A percentile compares a stretch with the other conserved stretches of the same genome.
These are phyloP conservation scores for Monochamus saltuarius DNA, from an alignment of 1,140 invertebrate species.

Conservation along the genomic window DNA sequence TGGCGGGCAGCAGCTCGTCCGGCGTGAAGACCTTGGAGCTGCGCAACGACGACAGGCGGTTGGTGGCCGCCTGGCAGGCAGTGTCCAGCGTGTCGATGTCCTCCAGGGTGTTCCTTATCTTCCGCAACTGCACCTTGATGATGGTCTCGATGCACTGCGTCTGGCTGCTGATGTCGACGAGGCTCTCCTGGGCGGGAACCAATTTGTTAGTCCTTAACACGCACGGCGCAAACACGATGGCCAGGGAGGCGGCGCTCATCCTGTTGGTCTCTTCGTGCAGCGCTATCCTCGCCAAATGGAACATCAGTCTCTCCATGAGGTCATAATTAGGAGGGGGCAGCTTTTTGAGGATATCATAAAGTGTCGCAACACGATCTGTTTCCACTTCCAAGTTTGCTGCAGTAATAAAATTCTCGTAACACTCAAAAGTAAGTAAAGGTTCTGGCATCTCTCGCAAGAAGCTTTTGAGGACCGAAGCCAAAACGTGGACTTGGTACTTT, in stretches of 20 bases:
- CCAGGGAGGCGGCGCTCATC: slow-evolving; percentile 88
- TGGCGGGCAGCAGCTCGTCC: slow-evolving; percentile 59
- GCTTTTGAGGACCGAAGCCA: slow-evolving; percentile 87
- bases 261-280: slow-evolving; percentile 85
- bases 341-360: slow-evolving; percentile 86
- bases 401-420: slow-evolving; percentile 91
- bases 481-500: slow-evolving; percentile 77
- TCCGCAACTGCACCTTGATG: slow-evolving; percentile 66
- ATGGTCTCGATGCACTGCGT: slow-evolving; percentile 87
- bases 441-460: slow-evolving; percentile 93
- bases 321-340: slow-evolving; percentile 88
- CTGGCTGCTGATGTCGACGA: slow-evolving; percentile 76
- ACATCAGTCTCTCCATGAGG: slow-evolving; percentile 88
- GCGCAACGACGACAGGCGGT: slow-evolving; percentile 70
- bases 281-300: slow-evolving; percentile 88
- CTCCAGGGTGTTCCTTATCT: slow-evolving; percentile 76
- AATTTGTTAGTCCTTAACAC: slow-evolving; percentile 83
- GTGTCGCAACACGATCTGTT: slow-evolving; percentile 78
- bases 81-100: slow-evolving; percentile 88
- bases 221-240: slow-evolving; percentile 94
- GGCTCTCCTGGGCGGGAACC: slow-evolving; percentile 85
- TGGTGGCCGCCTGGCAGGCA: slow-evolving; percentile 74
- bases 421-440: slow-evolving; percentile 88
- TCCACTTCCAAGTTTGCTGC: slow-evolving; percentile 80
- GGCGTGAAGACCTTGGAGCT: slow-evolving; percentile 72